These are phyloP conservation scores for Gobiocypris rarus DNA, from an alignment of 2,113 vertebrate genomes.

Conservation along the genomic window DNA sequence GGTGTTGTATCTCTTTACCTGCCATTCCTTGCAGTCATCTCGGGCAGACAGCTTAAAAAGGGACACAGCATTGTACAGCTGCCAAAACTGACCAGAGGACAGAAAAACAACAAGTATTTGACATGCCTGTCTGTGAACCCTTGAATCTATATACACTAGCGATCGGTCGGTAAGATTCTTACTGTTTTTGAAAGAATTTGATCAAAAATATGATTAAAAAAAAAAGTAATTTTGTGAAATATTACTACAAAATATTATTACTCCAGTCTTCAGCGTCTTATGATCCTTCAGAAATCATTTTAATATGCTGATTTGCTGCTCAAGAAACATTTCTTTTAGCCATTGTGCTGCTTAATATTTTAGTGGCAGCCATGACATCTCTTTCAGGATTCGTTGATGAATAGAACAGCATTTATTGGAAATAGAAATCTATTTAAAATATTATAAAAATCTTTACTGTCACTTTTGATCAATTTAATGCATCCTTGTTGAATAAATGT, in stretches of 20 bases:
- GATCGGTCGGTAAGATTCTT: neutral
- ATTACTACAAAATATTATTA: neutral
- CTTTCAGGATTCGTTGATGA: too few relatives aligned
- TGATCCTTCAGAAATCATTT: neutral
- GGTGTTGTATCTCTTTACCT: conserved; percentile 74
- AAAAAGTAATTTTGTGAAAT: too few relatives aligned
- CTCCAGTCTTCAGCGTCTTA: neutral
- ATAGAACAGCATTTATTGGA: too few relatives aligned
- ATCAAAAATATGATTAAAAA: neutral
- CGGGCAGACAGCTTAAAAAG: conserved; percentile 88
- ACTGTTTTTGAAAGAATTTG: too few relatives aligned
- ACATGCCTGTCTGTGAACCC: neutral
- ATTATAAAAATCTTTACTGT: neutral
- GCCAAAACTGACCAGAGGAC: conserved; percentile 87
- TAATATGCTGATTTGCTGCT: neutral
- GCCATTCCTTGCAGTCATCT: conserved; percentile 95
- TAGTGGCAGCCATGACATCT: too few relatives aligned
- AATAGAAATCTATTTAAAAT: neutral
- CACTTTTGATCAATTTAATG: neutral
- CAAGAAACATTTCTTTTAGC: neutral
- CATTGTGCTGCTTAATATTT: too few relatives aligned
- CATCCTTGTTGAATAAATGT: neutral
- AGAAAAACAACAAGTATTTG: neutral
- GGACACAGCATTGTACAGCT: conserved; percentile 92
- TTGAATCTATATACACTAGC: neutral